A percentile compares a stretch with the other conserved stretches of the same genome.
These are phyloP conservation scores for Strix uralensis DNA, from an alignment of 2,113 vertebrate genomes.

Conservation along the genomic window DNA sequence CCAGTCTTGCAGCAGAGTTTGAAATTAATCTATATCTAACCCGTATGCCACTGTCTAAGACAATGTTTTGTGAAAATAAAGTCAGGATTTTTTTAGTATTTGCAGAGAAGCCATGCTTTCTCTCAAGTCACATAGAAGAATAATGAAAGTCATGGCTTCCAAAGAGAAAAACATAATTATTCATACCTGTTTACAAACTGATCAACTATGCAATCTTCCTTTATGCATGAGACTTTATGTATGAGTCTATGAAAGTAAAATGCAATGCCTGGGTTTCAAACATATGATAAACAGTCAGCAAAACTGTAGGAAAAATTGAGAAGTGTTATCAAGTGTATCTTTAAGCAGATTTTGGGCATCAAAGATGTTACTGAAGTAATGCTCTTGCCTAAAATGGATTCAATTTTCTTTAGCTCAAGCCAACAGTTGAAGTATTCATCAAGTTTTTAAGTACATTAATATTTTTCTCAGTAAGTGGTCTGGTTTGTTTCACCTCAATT, in stretches of 20 bases:
- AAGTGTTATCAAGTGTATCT: background rate
- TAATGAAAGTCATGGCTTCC: background rate
- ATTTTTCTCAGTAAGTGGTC: constrained; percentile 14
- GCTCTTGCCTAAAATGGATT: background rate
- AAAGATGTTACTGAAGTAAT: background rate
- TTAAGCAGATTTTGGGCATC: background rate
- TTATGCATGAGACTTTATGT: background rate
- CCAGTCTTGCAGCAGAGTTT: background rate
- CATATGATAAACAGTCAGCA: background rate
- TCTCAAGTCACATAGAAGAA: background rate
- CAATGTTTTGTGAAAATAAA: background rate
- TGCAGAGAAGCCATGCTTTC: background rate
- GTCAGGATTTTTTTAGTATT: background rate
- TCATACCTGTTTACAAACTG: background rate
- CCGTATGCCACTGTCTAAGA: background rate
- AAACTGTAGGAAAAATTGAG: background rate
- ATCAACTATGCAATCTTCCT: background rate
- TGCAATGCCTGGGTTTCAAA: background rate
- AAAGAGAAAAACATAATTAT: background rate
- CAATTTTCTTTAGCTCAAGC: background rate
- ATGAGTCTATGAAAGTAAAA: background rate
- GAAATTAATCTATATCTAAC: background rate
- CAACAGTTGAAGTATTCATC: background rate
- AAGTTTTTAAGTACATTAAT: background rate
- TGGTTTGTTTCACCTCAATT: constrained; percentile 30